Evolutionary conservation across 2,888 invertebrate genomes (phyloP), one percentile per base, ranked within the genome.

Genomic region (Danaus chrysippus): DNA sequence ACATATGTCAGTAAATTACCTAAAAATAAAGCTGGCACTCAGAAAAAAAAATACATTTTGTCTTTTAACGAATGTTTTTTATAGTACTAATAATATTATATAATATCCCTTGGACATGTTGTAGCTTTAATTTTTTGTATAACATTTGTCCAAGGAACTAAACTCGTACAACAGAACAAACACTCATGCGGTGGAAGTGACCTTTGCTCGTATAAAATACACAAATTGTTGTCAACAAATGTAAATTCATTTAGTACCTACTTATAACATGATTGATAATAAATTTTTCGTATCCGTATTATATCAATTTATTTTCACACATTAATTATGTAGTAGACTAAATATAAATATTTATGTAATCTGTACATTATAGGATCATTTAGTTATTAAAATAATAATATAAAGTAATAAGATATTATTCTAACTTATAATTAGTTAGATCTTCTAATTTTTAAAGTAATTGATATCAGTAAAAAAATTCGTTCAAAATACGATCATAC

Each of bases 201-300:
- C 84, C 86, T 87, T 86, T 83, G 76, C 70, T 70, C 71, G 69
- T 73, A 70, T 70, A 17, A n/a, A 17, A 17, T 49, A 15, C 49
- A 75, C 78, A 85, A 82, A 85, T 78, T 84, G 71, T 73, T 69
- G 71, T 73, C 63, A 61, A 65, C 77, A 78, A 85, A 85, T 84
- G 81, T 86, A 85, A 59, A 56, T 56, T 58, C 53, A 59, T 59
- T 56, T 56, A 53, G 52, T 59, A 17, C 10, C 49, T 49, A 49
- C 49, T 49, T 49, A 46, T 46, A 13, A 49, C 49, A 11, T 17
- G 49, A 49, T 49, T 49, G 9, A 49, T 49, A 17, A n/a, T 49
- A 10, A 10, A 11, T 11, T 49, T 17, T 49, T 49, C 9, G 17
- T 49, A 49, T 49, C 49, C 46, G 46, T 46, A 46, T 46, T 46